Evolutionary conservation across 2,888 invertebrate species (phyloP), one percentile per base, ranked within the genome.

Genomic region (Leptogaster cylindrica): DNA sequence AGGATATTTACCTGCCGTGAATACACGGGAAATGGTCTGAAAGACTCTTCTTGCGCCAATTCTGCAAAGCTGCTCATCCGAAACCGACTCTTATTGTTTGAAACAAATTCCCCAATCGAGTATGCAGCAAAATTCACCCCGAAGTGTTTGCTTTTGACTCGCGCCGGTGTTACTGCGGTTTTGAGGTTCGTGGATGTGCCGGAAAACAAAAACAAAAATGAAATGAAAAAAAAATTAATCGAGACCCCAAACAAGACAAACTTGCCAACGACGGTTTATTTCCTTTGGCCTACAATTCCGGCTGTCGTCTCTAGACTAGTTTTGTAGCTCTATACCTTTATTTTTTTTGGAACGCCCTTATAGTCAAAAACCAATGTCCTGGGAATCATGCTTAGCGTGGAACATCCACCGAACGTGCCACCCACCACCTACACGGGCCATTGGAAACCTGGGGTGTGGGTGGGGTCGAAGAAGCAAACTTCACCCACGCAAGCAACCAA

Each of bases 71-170:
- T 55, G 55, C 39, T 55, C 55, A 55, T 25, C 55, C 55, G 23
- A 39, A 39, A 55, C 55, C 25, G 55, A 14, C 28, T 55, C 39
- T 39, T 55, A 55, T 55, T 55, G 55, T 55, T 55, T 55, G 55
- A 55, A 55, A 55, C 55, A 55, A 55, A 55, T 55, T 55, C 39
- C 23, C 55, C 31, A n/a, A 39, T 39, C 55, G 55, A 55, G 33
- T 55, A 36, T 55, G 39, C 55, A 55, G 20, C 33, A 20, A 20
- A 55, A 36, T 36, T 55, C 55, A 20, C 14, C 55, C 23, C 52
- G 33, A 8, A 8, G 31, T 18, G 18, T 31, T 31, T 8, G 28
- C 5, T 23, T 23, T 46, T 46, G 23, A 46, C 23, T 16, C n/a
- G n/a, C 20, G 3, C 31, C 31, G 31, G 6, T 31, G 31, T 10